Conservation (phyloP, 2,888 invertebrate genomes). For the Rotaria magnacalcarata region DNA sequence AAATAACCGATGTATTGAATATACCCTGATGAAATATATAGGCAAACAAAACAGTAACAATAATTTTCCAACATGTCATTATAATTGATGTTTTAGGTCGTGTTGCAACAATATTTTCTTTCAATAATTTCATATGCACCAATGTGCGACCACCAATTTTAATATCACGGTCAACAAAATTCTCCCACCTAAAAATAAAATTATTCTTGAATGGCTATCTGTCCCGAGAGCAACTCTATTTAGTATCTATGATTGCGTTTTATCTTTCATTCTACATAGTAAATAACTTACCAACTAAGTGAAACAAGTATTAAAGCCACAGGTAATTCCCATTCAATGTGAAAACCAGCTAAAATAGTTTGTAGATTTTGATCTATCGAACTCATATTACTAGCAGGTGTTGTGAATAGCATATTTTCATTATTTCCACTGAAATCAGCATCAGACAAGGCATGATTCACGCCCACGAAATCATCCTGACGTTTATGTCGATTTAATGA, state of each 20-base stretch:
- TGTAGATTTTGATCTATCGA: slow-evolving; percentile 37
- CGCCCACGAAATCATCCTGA: slow-evolving; percentile 17
- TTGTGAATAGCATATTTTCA: not conserved
- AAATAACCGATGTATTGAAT: slow-evolving; percentile 40
- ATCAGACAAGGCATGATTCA: not conserved
- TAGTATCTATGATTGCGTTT: too few relatives aligned
- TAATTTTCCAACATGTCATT: slow-evolving; percentile 52
- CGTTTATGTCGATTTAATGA: slow-evolving; percentile 26
- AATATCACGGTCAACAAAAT: slow-evolving; percentile 81
- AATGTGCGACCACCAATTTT: slow-evolving; percentile 66
- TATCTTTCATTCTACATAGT: too few relatives aligned
- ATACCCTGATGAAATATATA: slow-evolving; percentile 49
- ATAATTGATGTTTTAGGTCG: slow-evolving; percentile 51
- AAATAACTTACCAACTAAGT: slow-evolving; percentile 66
- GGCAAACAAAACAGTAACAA: slow-evolving; percentile 50
- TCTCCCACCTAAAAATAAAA: slow-evolving; percentile 79
- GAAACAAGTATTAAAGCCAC: slow-evolving; percentile 69
- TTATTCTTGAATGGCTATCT: not conserved
- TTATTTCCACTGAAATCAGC: not conserved
- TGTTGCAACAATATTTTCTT: slow-evolving; percentile 46
- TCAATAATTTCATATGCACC: slow-evolving; percentile 44
- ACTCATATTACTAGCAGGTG: not conserved
- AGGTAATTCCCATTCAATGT: slow-evolving; percentile 64
- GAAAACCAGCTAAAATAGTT: slow-evolving; percentile 43
- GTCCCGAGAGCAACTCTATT: too few relatives aligned